phyloP scores from a whole-genome alignment of 2,888 invertebrate species.

The Oscheius sp. region DNA sequence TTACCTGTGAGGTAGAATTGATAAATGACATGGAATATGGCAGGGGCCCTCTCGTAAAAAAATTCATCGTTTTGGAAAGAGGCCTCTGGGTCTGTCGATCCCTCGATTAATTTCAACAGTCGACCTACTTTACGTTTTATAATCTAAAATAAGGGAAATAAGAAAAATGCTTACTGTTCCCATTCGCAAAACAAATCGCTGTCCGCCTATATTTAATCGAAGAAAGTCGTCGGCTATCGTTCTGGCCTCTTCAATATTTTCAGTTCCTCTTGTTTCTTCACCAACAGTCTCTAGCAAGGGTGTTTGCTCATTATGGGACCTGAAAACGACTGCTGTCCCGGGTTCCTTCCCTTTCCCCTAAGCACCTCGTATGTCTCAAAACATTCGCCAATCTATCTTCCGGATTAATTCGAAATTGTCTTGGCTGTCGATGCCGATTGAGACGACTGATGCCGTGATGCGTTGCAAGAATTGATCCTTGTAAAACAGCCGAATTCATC shows the following conservation, averaged over 20 bases:
- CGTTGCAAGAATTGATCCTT: constrained; percentile 61
- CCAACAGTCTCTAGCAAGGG: background rate
- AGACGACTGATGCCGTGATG: constrained; percentile 62
- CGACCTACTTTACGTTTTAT: constrained; percentile 2
- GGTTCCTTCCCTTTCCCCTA: background rate
- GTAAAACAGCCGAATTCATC: constrained; percentile 61
- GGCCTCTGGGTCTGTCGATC: constrained; percentile 38
- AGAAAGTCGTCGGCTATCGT: constrained; percentile 45
- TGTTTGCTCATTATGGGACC: background rate
- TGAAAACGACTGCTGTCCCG: constrained; percentile 1
- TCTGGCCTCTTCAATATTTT: background rate
- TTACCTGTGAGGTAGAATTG: constrained; percentile 68
- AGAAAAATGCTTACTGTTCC: constrained; percentile 45
- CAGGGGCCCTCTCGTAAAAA: constrained; percentile 63
- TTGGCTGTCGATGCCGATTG: constrained; percentile 53
- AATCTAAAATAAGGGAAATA: constrained; percentile 9
- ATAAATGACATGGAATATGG: constrained; percentile 61
- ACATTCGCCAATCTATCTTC: constrained; percentile 33
- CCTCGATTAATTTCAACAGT: background rate
- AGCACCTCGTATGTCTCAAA: background rate
- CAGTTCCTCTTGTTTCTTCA: constrained; percentile 11
- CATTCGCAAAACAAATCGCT: constrained; percentile 54
- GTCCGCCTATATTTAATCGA: constrained; percentile 64
- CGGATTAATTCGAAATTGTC: constrained; percentile 34
- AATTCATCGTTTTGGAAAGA: constrained; percentile 60